Evolutionary conservation across 2,113 vertebrate genomes (phyloP).

Genomic region (Carlito syrichta): DNA sequence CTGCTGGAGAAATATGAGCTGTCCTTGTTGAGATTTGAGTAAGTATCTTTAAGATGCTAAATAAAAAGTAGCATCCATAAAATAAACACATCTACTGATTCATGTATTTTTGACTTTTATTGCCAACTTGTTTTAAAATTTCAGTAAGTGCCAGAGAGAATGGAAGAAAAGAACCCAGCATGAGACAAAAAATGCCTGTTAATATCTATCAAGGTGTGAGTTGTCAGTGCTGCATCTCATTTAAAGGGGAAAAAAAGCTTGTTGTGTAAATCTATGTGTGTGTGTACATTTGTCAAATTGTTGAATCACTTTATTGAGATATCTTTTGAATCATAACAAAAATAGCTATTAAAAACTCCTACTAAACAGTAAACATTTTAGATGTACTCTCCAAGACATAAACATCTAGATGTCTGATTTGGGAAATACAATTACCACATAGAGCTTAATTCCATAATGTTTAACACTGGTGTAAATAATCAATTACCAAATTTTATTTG

Average conservation of each 20-base stretch:
- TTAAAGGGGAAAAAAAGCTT: background rate
- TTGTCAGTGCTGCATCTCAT: background rate
- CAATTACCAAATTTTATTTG: slow-evolving; percentile 53
- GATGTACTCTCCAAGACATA: background rate
- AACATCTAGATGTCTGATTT: slow-evolving; percentile 21
- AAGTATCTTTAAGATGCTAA: slow-evolving; percentile 2
- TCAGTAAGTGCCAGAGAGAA: background rate
- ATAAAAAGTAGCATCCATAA: background rate
- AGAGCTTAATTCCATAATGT: slow-evolving; percentile 44
- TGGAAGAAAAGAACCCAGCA: background rate
- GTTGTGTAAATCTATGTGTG: background rate
- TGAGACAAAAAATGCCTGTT: background rate
- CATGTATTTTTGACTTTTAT: background rate
- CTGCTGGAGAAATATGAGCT: background rate
- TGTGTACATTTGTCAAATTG: background rate
- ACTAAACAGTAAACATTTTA: background rate
- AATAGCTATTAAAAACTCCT: background rate
- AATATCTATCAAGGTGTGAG: background rate
- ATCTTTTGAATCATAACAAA: slow-evolving; percentile 48
- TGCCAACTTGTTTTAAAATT: background rate
- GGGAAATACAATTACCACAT: background rate
- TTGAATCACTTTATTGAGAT: slow-evolving; percentile 7
- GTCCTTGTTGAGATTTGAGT: background rate
- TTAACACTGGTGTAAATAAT: background rate
- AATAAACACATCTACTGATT: background rate